Conservation (phyloP, 2,888 invertebrate species). For the Poecilobothrus nobilitatus region DNA sequence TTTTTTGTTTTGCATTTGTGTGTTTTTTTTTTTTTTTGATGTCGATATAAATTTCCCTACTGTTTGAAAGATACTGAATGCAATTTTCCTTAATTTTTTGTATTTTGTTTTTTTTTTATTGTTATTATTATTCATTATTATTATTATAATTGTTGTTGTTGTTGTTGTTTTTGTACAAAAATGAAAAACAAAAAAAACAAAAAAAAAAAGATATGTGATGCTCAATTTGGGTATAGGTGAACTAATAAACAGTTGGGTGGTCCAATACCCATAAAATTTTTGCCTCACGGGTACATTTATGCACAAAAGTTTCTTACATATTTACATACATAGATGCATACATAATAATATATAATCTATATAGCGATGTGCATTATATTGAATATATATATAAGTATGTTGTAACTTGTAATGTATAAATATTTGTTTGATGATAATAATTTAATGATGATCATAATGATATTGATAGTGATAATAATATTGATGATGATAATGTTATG, state of each 20-base stretch:
- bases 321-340: background rate
- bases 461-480: background rate
- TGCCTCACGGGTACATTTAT: background rate
- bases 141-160: slow-evolving; percentile 23
- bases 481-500: background rate
- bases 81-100: background rate
- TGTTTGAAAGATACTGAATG: slow-evolving; percentile 28
- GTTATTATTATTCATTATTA: background rate
- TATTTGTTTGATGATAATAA: background rate
- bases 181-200: too few species aligned
- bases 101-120: too few species aligned
- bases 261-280: slow-evolving; percentile 8
- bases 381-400: too few species aligned
- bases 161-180: too few species aligned
- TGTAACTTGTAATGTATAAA: background rate
- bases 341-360: too few species aligned
- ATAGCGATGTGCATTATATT: too few species aligned
- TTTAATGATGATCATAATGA: background rate
- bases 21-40: slow-evolving; percentile 21
- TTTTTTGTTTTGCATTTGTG: too few species aligned
- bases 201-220: background rate
- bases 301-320: background rate
- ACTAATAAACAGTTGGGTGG: slow-evolving; percentile 13
- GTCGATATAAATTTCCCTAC: slow-evolving; percentile 23
- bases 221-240: slow-evolving; percentile 11